These are phyloP conservation scores for Apoderus coryli DNA, from an alignment of 2,888 invertebrate genomes.

Conservation along the genomic window DNA sequence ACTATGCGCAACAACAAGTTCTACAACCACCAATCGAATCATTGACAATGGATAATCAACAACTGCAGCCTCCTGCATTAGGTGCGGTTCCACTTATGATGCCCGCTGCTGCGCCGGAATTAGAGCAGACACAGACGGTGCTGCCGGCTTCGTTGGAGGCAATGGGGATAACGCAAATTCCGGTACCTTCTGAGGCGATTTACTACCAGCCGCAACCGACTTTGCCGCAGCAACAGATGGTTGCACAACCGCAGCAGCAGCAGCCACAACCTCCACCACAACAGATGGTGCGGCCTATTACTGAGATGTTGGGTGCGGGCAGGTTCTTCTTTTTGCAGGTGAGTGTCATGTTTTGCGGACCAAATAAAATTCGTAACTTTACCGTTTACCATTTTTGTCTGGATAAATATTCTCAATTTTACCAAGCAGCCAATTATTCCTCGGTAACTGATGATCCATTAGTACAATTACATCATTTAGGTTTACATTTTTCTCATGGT, in stretches of 20 bases:
- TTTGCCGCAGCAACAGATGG: conserved; percentile 19
- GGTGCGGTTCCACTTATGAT: too few relatives aligned
- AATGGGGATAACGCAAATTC: too few relatives aligned
- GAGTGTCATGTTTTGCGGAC: too few relatives aligned
- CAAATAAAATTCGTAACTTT: too few relatives aligned
- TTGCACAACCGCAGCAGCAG: too few relatives aligned
- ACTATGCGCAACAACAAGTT: too few relatives aligned
- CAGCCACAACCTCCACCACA: conserved; percentile 25
- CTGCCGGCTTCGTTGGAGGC: conserved; percentile 19
- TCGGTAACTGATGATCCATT: too few relatives aligned
- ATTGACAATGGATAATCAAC: conserved; percentile 38
- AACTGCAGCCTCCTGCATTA: conserved; percentile 29
- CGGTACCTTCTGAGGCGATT: conserved; percentile 30
- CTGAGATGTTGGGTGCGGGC: conserved; percentile 62
- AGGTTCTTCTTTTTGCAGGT: conserved; percentile 74
- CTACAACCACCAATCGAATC: conserved; percentile 33
- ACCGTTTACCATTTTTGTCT: neutral
- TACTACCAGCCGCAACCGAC: conserved; percentile 35
- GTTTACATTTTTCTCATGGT: too few relatives aligned
- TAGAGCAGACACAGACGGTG: conserved; percentile 25
- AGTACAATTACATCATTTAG: too few relatives aligned
- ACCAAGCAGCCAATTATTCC: too few relatives aligned
- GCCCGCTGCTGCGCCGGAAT: conserved; percentile 32
- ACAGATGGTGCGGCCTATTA: conserved; percentile 45
- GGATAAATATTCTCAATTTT: too few relatives aligned